These are phyloP conservation scores for Leistus spinibarbis DNA, from an alignment of 2,888 invertebrate species.

Conservation along the genomic window DNA sequence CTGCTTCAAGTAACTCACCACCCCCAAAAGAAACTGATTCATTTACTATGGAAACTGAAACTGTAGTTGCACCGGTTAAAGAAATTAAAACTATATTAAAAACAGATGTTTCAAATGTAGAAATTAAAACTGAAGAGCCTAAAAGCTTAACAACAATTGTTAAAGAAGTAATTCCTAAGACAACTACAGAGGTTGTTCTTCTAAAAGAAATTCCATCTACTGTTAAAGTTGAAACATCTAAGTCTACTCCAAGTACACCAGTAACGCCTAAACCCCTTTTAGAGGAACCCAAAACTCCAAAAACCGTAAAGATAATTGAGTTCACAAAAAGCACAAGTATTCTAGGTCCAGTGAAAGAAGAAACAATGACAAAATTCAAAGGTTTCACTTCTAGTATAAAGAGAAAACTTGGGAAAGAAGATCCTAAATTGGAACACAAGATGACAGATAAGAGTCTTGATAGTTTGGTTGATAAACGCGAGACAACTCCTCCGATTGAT, in stretches of 20 bases:
- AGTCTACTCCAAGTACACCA: not conserved
- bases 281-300: no score
- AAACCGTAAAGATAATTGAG: not conserved
- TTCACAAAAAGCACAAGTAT: not conserved
- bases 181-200: not conserved
- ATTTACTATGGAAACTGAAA: no score
- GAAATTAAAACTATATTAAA: no score
- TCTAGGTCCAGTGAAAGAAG: not conserved
- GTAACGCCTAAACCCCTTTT: not conserved
- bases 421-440: not conserved
- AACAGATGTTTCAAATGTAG: not conserved
- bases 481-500: not conserved
- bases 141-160: not conserved
- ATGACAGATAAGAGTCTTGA: not conserved
- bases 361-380: not conserved
- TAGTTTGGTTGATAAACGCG: not conserved
- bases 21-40: not conserved
- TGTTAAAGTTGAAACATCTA: not conserved
- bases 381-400: not conserved
- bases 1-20: not conserved
- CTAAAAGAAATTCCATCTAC: not conserved
- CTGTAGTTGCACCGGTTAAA: no score
- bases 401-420: not conserved
- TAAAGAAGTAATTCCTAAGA: not conserved
- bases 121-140: not conserved